Evolutionary conservation across 2,797 vertebrate species (phyloP), one percentile per base, ranked within the genome.

Genomic region (Sebastes matsubarae): DNA sequence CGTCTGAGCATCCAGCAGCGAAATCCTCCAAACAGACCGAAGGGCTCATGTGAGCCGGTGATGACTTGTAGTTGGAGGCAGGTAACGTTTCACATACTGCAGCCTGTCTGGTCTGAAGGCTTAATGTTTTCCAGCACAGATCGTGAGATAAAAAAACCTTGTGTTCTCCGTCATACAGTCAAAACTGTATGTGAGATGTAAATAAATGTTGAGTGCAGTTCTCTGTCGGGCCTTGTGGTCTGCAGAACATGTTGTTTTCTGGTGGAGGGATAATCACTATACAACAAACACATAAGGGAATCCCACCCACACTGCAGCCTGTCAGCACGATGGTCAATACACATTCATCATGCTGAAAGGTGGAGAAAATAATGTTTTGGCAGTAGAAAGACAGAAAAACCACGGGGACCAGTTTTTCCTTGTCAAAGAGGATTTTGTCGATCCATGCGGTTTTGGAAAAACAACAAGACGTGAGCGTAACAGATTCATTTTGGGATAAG

Each of bases 381-480:
- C 77, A 69, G 46, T 4, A 16, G 25, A 74, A 57, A n/a, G 57
- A 68, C 18, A 79, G 3, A 52, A 13, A 75, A 74, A 50, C 34
- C 72, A 72, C 60, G 24, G 12, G 38, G 79, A 79, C 73, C 69
- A 20, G 55, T 81, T 86, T 88, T 76, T 71, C 75, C 42, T 68
- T 46, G 69, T 77, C 50, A 20, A 29, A 66, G 22, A 68, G 11
- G 60, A 81, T 77, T 75, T 68, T 32, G 50, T 18, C 3, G 10
- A 61, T 61, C 59, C 13, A 36, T 22, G 60, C 14, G 32, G 20
- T 34, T 36, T 63, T n/a, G 32, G 11, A 14, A 34, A 22, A 13
- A 22, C 1, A 36, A 13, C 11, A 8, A 22, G 6, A 36, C 60
- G 18, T 61, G 29, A 61, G 13, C 11, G 0, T 4, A 24, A n/a